phyloP scores from a whole-genome alignment of 2,113 vertebrate species.

The Alethe castanea region DNA sequence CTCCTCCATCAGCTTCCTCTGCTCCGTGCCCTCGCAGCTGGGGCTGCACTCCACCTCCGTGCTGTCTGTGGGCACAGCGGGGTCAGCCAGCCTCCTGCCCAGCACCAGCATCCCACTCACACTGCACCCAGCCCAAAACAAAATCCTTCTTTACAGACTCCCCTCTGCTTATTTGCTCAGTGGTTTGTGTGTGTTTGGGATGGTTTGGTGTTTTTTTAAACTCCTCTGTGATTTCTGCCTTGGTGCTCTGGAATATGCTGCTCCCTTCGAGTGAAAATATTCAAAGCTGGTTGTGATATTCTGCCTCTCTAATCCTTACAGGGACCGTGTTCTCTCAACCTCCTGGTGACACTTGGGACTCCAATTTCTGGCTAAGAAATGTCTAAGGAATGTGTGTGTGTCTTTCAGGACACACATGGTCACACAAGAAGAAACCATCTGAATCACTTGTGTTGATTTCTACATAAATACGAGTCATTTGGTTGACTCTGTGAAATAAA shows the following conservation, averaged over 20 bases:
- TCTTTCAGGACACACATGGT: background rate
- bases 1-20: slow-evolving; percentile 95
- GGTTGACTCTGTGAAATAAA: background rate
- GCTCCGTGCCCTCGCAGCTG: slow-evolving; percentile 78
- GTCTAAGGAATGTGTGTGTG: background rate
- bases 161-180: background rate
- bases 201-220: background rate
- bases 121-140: no score
- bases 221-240: background rate
- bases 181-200: background rate
- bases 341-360: background rate
- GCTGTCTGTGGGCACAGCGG: slow-evolving; percentile 78
- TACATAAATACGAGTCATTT: background rate
- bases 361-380: background rate
- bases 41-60: slow-evolving; percentile 88
- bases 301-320: background rate
- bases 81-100: background rate
- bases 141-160: background rate
- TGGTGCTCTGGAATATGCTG: background rate
- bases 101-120: background rate
- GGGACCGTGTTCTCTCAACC: background rate
- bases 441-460: background rate
- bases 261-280: background rate
- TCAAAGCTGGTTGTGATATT: background rate
- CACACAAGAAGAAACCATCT: background rate